A percentile compares a stretch with the other conserved stretches of the same genome.
Evolutionary conservation across 2,888 invertebrate species (phyloP).

Genomic region (Dicranocentrus wangi): DNA sequence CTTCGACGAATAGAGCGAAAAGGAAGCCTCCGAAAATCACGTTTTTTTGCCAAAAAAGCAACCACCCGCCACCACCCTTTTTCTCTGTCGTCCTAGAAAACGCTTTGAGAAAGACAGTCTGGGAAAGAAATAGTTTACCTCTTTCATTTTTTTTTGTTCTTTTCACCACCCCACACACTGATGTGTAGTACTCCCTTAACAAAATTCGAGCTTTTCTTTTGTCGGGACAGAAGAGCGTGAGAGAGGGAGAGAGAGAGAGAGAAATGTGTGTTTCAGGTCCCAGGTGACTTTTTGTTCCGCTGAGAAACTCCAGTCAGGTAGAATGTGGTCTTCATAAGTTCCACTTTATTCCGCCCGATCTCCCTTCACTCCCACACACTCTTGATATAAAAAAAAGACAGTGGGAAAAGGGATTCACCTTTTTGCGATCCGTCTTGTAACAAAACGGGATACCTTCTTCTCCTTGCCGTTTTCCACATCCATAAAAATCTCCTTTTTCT

Average conservation of each 20-base stretch:
- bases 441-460: neutral
- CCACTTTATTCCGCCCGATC: conserved; percentile 52
- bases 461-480: neutral
- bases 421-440: neutral
- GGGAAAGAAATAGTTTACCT: too few relatives aligned
- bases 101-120: too few relatives aligned
- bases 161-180: conserved; percentile 13
- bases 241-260: too few relatives aligned
- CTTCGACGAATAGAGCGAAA: neutral
- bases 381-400: neutral
- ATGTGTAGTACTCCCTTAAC: neutral
- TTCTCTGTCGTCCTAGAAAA: too few relatives aligned
- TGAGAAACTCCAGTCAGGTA: conserved; percentile 42
- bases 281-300: conserved; percentile 24
- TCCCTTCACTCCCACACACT: conserved; percentile 15
- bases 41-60: neutral
- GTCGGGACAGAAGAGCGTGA: too few relatives aligned
- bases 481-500: conserved; percentile 8
- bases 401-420: neutral
- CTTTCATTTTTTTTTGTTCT: neutral
- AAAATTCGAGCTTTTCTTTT: neutral
- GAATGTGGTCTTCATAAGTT: conserved; percentile 32
- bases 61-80: neutral
- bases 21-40: neutral
- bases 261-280: conserved; percentile 1